Conservation (phyloP, 2,797 vertebrate species). For the Moxostoma hubbsi region DNA sequence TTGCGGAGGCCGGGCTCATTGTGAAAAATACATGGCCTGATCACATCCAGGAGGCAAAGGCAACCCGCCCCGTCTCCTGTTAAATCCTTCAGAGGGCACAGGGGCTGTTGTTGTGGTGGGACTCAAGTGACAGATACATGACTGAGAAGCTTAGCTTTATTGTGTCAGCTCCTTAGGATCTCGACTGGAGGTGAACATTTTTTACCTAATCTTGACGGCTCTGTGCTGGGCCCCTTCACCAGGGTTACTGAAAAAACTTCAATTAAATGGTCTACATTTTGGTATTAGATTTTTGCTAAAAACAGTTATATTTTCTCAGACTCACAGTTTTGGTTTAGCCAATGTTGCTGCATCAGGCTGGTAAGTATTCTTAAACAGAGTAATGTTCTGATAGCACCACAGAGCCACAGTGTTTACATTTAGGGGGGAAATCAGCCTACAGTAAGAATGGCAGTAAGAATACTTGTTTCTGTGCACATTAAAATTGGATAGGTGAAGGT, state of each 20-base stretch:
- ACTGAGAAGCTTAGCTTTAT: conserved; percentile 22
- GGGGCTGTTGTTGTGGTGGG: conserved; percentile 17
- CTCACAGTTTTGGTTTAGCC: too few species aligned
- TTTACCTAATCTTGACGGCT: background rate
- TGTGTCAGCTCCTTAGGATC: background rate
- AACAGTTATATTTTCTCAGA: too few species aligned
- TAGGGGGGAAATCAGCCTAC: too few species aligned
- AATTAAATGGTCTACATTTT: too few species aligned
- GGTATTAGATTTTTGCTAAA: too few species aligned
- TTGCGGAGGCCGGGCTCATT: conserved; percentile 14
- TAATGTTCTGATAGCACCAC: too few species aligned
- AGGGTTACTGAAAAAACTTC: background rate
- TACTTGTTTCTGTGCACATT: too few species aligned
- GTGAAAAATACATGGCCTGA: conserved; percentile 47
- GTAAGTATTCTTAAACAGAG: too few species aligned
- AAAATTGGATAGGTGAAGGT: too few species aligned
- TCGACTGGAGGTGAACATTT: background rate
- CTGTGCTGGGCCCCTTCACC: background rate
- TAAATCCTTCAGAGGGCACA: conserved; percentile 38
- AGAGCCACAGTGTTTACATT: too few species aligned
- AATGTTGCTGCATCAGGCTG: too few species aligned
- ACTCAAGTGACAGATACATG: conserved; percentile 27
- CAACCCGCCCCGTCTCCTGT: conserved; percentile 22
- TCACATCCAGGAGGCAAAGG: conserved; percentile 21
- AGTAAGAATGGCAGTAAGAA: too few species aligned